Evolutionary conservation across 2,888 invertebrate genomes (phyloP), one percentile per base, ranked within the genome.

Genomic region (Ditylenchus weischeri): DNA sequence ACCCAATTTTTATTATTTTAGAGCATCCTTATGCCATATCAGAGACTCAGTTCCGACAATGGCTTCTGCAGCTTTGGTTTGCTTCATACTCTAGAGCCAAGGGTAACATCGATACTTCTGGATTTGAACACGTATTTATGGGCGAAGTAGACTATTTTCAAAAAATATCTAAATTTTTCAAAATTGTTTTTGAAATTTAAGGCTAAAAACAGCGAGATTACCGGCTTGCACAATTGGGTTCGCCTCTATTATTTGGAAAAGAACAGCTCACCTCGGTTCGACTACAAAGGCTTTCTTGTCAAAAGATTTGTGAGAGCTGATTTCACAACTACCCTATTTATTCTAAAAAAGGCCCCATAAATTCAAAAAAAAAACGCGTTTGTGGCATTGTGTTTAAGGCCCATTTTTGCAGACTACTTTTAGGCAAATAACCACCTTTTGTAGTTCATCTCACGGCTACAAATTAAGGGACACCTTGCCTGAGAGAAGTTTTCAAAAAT

Each of bases 81-180:
- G 89, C 89, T 47, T 87, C 91, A 75, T 94, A 92, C 83, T 89
- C 91, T 0, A 87, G 92, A 71, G 90, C 43, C 87, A 88, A 77
- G 6, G 78, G 82, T 38, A 88, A 88, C 81, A 88, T 90, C 29
- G 90, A 92, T 69, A 92, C 93, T 77, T 90, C 90, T 50, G 93
- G 92, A 0, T 93, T 93, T 82, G 93, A 94, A 84, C 93, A 94
- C 81, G 89, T 92, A 29, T 92, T 93, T 84, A 88, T 93, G 3
- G 90, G 91, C 0, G 93, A 94, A 86, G 86, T 90, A 0, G 29
- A 60, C 23, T 18, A 62, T 23, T 54, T 50, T 11, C 11, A 54
- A 10, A 54, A 23, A 29, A 18, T 29, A 2, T 21, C 1, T n/a
- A 29, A 5, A 11, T 13, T 54, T 54, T 54, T 29, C 10, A 1